These are phyloP conservation scores for Phanerotoma sp. DNA, from an alignment of 2,888 invertebrate genomes.

Conservation along the genomic window DNA sequence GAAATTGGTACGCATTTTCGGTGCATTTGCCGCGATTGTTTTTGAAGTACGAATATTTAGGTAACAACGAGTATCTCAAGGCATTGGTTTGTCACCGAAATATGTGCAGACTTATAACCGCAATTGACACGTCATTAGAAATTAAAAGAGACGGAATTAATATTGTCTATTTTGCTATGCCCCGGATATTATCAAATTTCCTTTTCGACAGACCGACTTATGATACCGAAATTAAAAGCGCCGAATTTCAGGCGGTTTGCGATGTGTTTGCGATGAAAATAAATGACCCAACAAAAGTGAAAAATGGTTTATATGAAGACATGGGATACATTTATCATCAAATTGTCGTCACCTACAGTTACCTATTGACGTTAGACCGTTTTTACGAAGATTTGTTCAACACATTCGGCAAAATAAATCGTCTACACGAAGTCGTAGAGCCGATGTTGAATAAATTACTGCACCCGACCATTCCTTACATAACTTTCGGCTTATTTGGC, in stretches of 20 bases:
- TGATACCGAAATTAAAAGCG: background rate
- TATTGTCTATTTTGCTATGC: background rate
- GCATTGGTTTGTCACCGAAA: background rate
- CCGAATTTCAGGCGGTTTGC: background rate
- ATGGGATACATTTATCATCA: background rate
- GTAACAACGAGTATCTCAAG: background rate
- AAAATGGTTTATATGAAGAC: background rate
- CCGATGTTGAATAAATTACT: background rate
- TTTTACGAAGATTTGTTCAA: background rate
- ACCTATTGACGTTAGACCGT: background rate
- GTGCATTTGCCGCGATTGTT: background rate
- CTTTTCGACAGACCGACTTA: background rate
- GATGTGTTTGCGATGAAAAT: background rate
- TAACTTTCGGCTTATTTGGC: background rate
- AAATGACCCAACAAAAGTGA: background rate
- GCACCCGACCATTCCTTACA: background rate
- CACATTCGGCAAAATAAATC: too few relatives aligned
- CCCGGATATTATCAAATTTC: background rate
- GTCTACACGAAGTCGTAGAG: too few relatives aligned
- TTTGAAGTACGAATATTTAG: background rate
- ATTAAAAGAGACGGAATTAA: background rate
- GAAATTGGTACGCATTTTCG: background rate
- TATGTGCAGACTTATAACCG: background rate
- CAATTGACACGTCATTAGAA: background rate
- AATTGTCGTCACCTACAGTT: background rate